Percentiles rank a stretch among this genome's conserved stretches.
Evolutionary conservation across 2,113 vertebrate genomes (phyloP).

Genomic region (Tetrao urogallus): DNA sequence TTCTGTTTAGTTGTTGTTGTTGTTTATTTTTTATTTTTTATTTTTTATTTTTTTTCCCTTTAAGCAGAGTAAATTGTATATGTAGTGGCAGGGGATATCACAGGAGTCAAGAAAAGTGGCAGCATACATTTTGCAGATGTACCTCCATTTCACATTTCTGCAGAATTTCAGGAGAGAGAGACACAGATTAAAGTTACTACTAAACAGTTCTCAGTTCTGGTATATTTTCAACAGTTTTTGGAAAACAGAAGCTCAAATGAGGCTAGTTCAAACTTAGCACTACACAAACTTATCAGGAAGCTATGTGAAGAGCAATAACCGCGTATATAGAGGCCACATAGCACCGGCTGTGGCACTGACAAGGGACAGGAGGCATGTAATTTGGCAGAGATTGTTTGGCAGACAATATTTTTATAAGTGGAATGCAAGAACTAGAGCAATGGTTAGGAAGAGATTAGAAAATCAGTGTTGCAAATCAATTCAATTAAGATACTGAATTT

Average conservation of each 20-base stretch:
- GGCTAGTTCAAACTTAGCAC: too few species aligned
- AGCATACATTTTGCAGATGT: not conserved
- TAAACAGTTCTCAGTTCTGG: not conserved
- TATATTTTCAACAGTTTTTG: not conserved
- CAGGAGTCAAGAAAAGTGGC: not conserved
- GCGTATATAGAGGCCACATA: rapidly evolving
- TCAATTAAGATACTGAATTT: not conserved
- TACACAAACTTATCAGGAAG: not conserved
- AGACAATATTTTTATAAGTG: not conserved
- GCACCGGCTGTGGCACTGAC: rapidly evolving
- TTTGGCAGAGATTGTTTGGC: not conserved
- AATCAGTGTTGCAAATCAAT: not conserved
- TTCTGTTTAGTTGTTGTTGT: too few species aligned
- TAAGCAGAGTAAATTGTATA: not conserved
- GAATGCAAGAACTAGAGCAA: not conserved
- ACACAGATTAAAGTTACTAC: not conserved
- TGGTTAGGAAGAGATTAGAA: not conserved
- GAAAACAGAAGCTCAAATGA: not conserved
- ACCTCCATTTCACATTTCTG: not conserved
- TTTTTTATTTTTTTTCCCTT: not conserved
- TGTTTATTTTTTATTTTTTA: not conserved
- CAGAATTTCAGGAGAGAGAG: not conserved
- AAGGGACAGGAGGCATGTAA: rapidly evolving
- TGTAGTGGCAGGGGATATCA: rapidly evolving
- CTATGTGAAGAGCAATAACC: not conserved